Conservation (phyloP, 2,888 invertebrate genomes). For the Octodonta nipae region DNA sequence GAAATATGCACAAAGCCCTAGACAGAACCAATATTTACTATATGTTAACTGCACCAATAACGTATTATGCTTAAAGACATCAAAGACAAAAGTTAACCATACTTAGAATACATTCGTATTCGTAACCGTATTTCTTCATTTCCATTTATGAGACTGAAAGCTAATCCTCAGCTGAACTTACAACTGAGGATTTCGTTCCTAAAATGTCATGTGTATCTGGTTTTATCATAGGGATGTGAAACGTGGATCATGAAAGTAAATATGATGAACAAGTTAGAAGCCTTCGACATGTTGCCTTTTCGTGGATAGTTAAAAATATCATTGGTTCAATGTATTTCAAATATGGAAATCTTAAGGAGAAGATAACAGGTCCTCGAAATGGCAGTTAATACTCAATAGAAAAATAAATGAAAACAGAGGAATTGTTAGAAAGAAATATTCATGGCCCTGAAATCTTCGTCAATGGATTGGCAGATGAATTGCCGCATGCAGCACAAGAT, state of each 20-base stretch:
- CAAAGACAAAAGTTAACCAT: too few relatives aligned
- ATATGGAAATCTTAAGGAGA: background rate
- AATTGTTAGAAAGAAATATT: background rate
- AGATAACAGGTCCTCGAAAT: too few relatives aligned
- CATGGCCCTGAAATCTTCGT: background rate
- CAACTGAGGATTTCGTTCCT: background rate
- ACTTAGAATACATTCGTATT: too few relatives aligned
- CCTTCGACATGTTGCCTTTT: background rate
- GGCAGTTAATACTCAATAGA: background rate
- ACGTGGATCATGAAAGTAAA: background rate
- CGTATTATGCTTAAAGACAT: too few relatives aligned
- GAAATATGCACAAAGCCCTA: too few relatives aligned
- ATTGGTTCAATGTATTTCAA: background rate
- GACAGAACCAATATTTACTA: too few relatives aligned
- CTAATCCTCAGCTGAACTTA: background rate
- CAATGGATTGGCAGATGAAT: background rate
- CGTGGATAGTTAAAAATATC: background rate
- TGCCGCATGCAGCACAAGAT: background rate
- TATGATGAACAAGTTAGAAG: background rate
- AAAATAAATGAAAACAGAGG: background rate
- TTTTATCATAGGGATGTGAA: background rate
- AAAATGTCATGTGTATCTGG: background rate
- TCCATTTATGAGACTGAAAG: background rate
- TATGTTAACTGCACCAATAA: too few relatives aligned
- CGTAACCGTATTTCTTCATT: too few relatives aligned